Base-by-base conservation (phyloP, 2,888 invertebrate genomes). In the Synanthedon formicaeformis region DNA sequence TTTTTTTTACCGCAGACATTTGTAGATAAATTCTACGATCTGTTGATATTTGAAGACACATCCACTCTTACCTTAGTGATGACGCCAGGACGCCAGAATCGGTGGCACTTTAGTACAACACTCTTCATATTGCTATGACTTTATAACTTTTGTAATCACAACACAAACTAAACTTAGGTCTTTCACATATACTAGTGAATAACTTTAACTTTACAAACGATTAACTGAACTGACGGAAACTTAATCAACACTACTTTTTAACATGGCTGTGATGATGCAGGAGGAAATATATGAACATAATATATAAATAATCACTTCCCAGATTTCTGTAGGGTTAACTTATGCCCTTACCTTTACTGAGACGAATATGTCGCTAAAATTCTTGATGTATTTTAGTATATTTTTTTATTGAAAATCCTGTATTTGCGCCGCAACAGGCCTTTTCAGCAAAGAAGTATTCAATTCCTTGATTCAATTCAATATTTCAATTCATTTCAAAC, bases 251-350 rank as follows among this genome's bases (percentile, higher is more conserved):
- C 86, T 87, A 87, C 84, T 85, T 82, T 80, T 55, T 55, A 57
- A 87, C 86, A 87, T 87, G 86, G 86, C 86, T 87, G 87, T 86
- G 81, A 82, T 85, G 79, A 81, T 85, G 79, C 75, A 78, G 83
- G 78, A 85, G 82, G 81, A 85, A 84, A 82, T 78, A 83, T 76
- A 78, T 81, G 75, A 82, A 83, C 81, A 85, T 84, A 85, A 81
- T 83, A 58, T 34, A 50, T 56, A 86, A 80, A 81, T 84, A 85
- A 82, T 84, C 86, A 87, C 86, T 87, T 83, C 82, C 71, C 77
- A 75, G 73, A 83, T 73, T 78, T 79, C 76, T 78, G 78, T 75
- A 75, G 79, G 80, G 81, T 81, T 79, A 86, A 79, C 82, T 84
- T 87, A 85, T 82, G 77, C 83, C 86, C 87, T 87, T 87, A 87